Evolutionary conservation across 1,140 invertebrate species (phyloP).

Genomic region (Radopholus similis): DNA sequence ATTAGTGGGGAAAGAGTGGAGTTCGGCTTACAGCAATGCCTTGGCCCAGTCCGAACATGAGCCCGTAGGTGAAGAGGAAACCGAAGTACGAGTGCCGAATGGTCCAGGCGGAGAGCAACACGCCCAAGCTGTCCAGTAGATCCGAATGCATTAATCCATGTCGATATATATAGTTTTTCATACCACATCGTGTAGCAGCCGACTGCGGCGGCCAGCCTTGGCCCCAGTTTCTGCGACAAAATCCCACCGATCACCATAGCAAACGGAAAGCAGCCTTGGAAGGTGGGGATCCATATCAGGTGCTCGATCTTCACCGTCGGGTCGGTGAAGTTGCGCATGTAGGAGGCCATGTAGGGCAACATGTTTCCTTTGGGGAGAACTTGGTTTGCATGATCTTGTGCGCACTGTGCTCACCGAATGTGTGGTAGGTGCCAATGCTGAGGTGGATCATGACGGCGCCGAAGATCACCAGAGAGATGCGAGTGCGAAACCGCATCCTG

Average conservation of each 20-base stretch:
- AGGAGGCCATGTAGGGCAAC: slow-evolving; percentile 60
- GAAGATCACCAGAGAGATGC: slow-evolving; percentile 47
- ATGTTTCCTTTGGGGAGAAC: slow-evolving; percentile 45
- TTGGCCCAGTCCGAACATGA: slow-evolving; percentile 58
- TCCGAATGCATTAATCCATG: neutral
- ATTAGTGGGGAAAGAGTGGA: neutral
- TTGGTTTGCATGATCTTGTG: neutral
- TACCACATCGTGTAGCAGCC: slow-evolving; percentile 55
- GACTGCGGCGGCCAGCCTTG: slow-evolving; percentile 45
- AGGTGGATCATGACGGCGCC: slow-evolving; percentile 58
- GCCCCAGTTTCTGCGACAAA: slow-evolving; percentile 45
- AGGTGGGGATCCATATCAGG: slow-evolving; percentile 57
- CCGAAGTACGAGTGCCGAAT: slow-evolving; percentile 47
- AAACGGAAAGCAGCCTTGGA: slow-evolving; percentile 58
- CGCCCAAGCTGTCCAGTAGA: slow-evolving; percentile 46
- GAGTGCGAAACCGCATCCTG: slow-evolving; percentile 1
- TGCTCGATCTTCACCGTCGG: slow-evolving; percentile 43
- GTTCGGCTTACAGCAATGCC: slow-evolving; percentile 54
- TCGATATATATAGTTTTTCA: neutral
- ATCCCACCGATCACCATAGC: slow-evolving; percentile 58
- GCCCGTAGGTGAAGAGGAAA: slow-evolving; percentile 56
- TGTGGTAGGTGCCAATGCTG: slow-evolving; percentile 57
- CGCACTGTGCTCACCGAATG: slow-evolving; percentile 41
- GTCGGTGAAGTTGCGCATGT: slow-evolving; percentile 59
- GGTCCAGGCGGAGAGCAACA: slow-evolving; percentile 51